Evolutionary conservation across 2,113 vertebrate genomes (phyloP), one percentile per base, ranked within the genome.

Genomic region (Tragelaphus imberbis): DNA sequence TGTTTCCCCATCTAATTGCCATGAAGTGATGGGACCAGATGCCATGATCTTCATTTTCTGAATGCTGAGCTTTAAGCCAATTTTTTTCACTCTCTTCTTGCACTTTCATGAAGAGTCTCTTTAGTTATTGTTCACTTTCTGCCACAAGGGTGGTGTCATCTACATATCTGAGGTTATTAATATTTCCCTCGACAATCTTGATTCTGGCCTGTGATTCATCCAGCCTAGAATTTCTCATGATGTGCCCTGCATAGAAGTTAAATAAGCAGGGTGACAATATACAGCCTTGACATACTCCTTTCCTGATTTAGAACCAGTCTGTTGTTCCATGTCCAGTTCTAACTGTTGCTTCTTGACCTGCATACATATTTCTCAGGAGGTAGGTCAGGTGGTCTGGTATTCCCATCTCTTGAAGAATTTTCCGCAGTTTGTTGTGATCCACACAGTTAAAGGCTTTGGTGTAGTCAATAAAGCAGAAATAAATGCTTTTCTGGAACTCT

Each of bases 111-210:
- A 68, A 36, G 16, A 36, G 4, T 0, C 33, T 36, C 14, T 68
- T 36, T 36, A 68, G 65, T 36, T 68, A 3, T 15, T 65, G 33
- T 68, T 68, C 2, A 1, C 33, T 68, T 68, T 36, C 33, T 36
- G 17, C 65, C 33, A 10, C 36, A 21, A 68, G 65, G 65, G 17
- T 68, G 33, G 16, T n/a, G 4, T n/a, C 4, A 36, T 36, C 65
- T 68, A 17, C 33, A 19, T 68, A 68, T 68, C 65, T 68, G 65
- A 68, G 65, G 65, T 36, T 68, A 36, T 11, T 68, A n/a, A 68
- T 68, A 68, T n/a, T 68, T 68, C 15, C 21, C n/a, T 2, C 0
- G 1, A 4, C n/a, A 68, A 5, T 68, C 33, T 68, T 68, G 17
- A 68, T 36, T 68, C n/a, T 19, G 36, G 8, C 65, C 21, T 68